phyloP scores from a whole-genome alignment of 2,113 vertebrate genomes.

The Malurus alboscapulatus region DNA sequence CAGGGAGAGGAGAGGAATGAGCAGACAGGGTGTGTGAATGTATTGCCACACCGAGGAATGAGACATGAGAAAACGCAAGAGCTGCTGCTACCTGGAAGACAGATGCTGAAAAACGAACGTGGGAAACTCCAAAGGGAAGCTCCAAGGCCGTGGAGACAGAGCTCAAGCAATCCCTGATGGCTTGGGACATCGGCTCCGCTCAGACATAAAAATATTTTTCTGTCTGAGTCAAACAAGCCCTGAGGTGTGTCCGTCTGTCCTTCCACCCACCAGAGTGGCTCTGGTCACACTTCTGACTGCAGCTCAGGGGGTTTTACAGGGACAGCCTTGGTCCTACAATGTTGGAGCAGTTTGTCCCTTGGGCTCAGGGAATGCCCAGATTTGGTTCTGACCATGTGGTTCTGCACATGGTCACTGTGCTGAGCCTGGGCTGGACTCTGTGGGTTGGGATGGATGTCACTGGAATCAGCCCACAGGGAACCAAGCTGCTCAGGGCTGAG shows the following conservation, averaged over 20 bases:
- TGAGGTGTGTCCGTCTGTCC: not conserved
- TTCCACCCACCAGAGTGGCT: accelerated
- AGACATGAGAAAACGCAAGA: slow-evolving; percentile 8
- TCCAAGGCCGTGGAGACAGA: not conserved
- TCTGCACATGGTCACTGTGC: accelerated
- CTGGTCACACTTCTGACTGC: not conserved
- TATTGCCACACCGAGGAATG: not conserved
- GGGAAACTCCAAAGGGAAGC: slow-evolving; percentile 5
- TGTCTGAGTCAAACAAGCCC: not conserved
- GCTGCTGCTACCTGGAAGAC: not conserved
- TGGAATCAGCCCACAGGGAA: not conserved
- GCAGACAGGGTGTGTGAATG: slow-evolving; percentile 21
- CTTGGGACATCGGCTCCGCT: not conserved
- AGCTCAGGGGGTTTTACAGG: accelerated
- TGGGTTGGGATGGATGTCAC: not conserved
- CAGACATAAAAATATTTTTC: not conserved
- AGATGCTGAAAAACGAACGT: not conserved
- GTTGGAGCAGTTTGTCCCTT: not conserved
- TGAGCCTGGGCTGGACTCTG: accelerated
- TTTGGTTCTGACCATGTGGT: not conserved
- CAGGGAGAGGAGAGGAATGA: not conserved
- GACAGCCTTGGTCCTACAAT: not conserved
- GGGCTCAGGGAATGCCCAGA: not conserved
- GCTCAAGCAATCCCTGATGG: not conserved
- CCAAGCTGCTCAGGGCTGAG: not conserved